Conservation (phyloP, 2,113 vertebrate genomes). For the Menidia beryllina region DNA sequence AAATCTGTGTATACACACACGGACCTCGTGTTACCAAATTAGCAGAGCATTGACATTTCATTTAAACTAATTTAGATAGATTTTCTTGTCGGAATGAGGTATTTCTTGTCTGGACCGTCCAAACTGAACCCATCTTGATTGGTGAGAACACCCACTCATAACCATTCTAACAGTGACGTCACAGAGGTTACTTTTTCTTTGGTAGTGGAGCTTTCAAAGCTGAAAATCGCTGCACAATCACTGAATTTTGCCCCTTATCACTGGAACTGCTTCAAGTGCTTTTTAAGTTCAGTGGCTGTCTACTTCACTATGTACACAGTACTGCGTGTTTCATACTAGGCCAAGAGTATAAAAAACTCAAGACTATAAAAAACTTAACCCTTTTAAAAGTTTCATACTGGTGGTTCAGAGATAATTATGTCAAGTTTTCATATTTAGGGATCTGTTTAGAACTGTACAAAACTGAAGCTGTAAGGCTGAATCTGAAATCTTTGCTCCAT, state of each 20-base stretch:
- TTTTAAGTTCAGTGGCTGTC: background rate
- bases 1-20: constrained; percentile 10
- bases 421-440: too few relatives aligned
- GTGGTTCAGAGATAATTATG: background rate
- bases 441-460: background rate
- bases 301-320: background rate
- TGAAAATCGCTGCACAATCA: background rate
- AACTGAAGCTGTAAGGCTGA: background rate
- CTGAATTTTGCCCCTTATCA: background rate
- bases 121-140: background rate
- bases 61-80: background rate
- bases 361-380: too few relatives aligned
- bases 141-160: too few relatives aligned
- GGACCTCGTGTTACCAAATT: background rate
- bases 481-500: too few relatives aligned
- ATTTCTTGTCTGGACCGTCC: background rate
- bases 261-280: background rate
- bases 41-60: background rate
- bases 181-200: too few relatives aligned
- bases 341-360: background rate
- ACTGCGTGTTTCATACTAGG: background rate
- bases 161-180: too few relatives aligned
- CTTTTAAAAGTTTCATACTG: background rate
- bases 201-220: background rate
- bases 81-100: background rate